Base-by-base conservation (phyloP, 2,888 invertebrate genomes). In the Caenorhabditis zanzibari region DNA sequence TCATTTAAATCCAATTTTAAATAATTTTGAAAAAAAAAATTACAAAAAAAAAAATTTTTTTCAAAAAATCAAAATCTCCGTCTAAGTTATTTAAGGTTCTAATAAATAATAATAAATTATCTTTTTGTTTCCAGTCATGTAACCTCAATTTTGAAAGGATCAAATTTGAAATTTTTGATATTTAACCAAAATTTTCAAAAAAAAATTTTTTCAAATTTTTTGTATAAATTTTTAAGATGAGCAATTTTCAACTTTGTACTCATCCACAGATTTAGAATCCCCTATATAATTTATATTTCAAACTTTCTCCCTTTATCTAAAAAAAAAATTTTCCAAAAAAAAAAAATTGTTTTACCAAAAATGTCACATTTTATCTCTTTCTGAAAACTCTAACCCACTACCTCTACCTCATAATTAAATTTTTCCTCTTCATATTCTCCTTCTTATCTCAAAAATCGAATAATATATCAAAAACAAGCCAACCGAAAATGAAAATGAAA, bases 381-480 rank as follows among this genome's bases (percentile, higher is more conserved):
- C 58, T 19, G 0, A n/a, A 49, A 49, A 49, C 2, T 22, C 10
- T 52, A 22, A 1, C 9, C 54, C 22, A 26, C 24, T 24, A 24
- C 38, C 19, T 35, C 61, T 38, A 61, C 41, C 41, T 47, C 44
- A 63, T 63, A 63, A 63, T 63, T 63, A 63, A 63, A 63, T 63
- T 63, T 63, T 41, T 44, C 14, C n/a, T 19, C n/a, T 19, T 7
- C n/a, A 19, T 47, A 5, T 47, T 47, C 19, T 47, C 19, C 14
- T 59, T 35, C 35, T 59, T 47, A 47, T 47, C 7, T 47, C 47
- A 47, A 47, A 47, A 47, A 47, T 12, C 28, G 9, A n/a, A 28
- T 58, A 32, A 38, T 12, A n/a, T 19, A 32, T 54, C 56, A 66
- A 75, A 63, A 75, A 66, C 75, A 75, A 75, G 56, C 32, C 66